A percentile compares a stretch with the other conserved stretches of the same genome.
phyloP scores from a whole-genome alignment of 1,140 invertebrate species.

The Hylaeus volcanicus region DNA sequence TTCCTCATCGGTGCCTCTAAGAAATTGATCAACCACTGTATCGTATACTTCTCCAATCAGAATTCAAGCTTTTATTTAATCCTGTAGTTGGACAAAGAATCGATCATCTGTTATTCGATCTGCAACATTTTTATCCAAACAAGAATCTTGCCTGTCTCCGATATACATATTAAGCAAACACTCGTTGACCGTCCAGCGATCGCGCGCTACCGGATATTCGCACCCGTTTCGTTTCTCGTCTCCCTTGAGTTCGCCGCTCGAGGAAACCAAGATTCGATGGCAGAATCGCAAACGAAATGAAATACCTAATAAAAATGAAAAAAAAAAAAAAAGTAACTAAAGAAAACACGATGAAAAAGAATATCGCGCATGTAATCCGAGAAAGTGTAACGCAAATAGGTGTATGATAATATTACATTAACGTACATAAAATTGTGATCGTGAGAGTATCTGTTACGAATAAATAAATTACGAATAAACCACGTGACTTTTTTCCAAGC shows the following conservation, averaged over 20 bases:
- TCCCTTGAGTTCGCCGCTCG: conserved; percentile 28
- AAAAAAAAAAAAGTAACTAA: conserved; percentile 14
- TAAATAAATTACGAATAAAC: conserved; percentile 71
- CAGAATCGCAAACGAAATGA: not conserved
- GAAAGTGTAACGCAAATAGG: conserved; percentile 65
- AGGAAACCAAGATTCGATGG: not conserved
- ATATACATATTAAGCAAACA: too few species aligned
- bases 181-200: conserved; percentile 31
- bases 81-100: too few species aligned
- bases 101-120: too few species aligned
- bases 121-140: too few species aligned
- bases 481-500: conserved; percentile 65
- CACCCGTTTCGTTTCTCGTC: conserved; percentile 44
- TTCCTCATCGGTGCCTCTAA: too few species aligned
- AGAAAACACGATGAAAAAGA: conserved; percentile 28
- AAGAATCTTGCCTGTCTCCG: too few species aligned
- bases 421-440: conserved; percentile 72
- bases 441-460: conserved; percentile 73
- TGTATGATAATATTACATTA: conserved; percentile 62
- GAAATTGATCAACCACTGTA: too few species aligned
- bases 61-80: too few species aligned
- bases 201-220: conserved; percentile 14
- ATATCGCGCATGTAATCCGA: conserved; percentile 67
- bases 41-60: too few species aligned
- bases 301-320: not conserved